Evolutionary conservation across 1,140 invertebrate species (phyloP), one percentile per base, ranked within the genome.

Genomic region (Nasonia vitripennis): DNA sequence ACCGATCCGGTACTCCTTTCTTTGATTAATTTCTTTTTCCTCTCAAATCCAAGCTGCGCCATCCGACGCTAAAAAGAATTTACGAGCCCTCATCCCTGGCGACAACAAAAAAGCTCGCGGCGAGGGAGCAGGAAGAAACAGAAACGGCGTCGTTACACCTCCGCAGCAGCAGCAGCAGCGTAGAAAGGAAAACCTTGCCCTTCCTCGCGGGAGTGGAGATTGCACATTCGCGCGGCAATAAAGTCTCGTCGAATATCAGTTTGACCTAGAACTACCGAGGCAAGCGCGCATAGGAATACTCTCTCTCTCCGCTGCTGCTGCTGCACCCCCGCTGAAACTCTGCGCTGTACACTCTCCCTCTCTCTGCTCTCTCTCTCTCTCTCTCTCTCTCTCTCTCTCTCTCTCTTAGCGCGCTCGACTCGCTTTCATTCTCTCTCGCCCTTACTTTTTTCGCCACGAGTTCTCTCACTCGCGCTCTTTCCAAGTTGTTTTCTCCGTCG

Each of bases 161-260:
- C 68, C 3, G 10, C 23, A n/a, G 10, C 10, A n/a, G 67, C n/a
- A 62, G 77, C 27, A 27, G 27, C 27, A 27, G 10, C 23, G 1
- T 27, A 67, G 73, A 71, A 55, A 81, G 31, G 78, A 87, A 87
- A 89, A 86, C 87, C 86, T 89, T 87, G 87, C 86, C 87, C 86
- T 89, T 88, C 81, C 82, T 62, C 45, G 67, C 31, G 55, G 55
- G 55, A 62, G 55, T 62, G 17, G 70, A 87, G 87, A 86, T 87
- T 81, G 75, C 71, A 86, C 86, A 87, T 81, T 81, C 85, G 71
- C 79, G 51, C 55, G 83, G 82, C 83, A 88, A 89, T 88, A 87
- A 89, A 89, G 88, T 88, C 81, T 89, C 87, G 80, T 89, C 86
- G 88, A 89, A 89, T 89, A 87, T 87, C 86, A 88, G 88, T 88